Base-by-base conservation (phyloP, 2,888 invertebrate genomes). In the Parthenolecanium corni region DNA sequence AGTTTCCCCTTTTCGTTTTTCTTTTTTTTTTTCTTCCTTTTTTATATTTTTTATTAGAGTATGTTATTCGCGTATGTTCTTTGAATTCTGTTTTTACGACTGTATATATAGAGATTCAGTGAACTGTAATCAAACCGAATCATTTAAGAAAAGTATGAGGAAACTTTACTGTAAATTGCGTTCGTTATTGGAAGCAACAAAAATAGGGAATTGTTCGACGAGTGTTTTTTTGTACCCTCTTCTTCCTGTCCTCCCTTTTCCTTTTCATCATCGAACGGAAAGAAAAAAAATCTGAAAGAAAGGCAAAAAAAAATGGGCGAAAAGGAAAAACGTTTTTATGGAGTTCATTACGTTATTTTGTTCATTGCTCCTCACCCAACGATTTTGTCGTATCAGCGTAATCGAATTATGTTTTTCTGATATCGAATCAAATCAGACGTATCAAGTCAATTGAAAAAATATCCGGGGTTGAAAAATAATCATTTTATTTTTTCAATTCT, bases 161-260 rank as follows among this genome's bases (percentile, higher is more conserved):
- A 61, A 61, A 61, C 61, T 61, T 61, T 61, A 61, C 51, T 61
- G 61, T 61, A 61, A 61, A 61, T 61, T 61, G 61, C 49, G 61
- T 61, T 61, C 61, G 61, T 61, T 61, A 61, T 61, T 61, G 61
- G 40, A 49, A 61, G 51, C 61, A 61, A 61, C 61, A 61, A 61
- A 61, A 61, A 61, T 61, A 51, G 61, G 61, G 49, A 61, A 31
- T 31, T 31, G 31, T 9, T 31, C 31, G 31, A 31, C 31, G 31
- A 31, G 31, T 31, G 31, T 31, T 31, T 31, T 31, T 31, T 31
- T n/a, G n/a, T n/a, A 38, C 36, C 36, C 16, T 40, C 20, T 16
- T 38, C 52, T 21, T 25, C 4, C 52, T 12, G 4, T 16, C 18
- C 11, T 21, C 24, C 5, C 12, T 14, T 24, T 16, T 14, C 36